These are phyloP conservation scores for Euphonia xanthogaster DNA, from an alignment of 2,797 vertebrate genomes.

Conservation along the genomic window DNA sequence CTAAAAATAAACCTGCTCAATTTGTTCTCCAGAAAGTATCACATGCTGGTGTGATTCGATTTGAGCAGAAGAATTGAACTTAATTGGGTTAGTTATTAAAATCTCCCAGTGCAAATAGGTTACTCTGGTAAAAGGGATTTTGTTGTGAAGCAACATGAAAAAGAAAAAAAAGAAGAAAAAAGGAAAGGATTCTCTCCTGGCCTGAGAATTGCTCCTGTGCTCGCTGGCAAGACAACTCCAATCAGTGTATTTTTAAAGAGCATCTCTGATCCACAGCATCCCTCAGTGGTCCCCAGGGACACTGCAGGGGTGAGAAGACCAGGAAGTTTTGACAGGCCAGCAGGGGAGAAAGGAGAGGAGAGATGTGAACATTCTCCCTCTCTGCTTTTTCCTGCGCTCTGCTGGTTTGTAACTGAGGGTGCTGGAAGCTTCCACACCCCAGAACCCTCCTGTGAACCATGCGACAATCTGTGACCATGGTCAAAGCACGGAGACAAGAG, in stretches of 20 bases:
- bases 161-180: background rate
- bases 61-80: conserved; percentile 37
- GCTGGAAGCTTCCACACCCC: background rate
- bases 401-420: background rate
- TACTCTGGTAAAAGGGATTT: conserved; percentile 29
- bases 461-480: rapidly evolving
- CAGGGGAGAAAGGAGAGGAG: background rate
- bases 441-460: background rate
- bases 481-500: background rate
- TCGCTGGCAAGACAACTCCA: background rate
- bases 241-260: background rate
- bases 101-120: conserved; percentile 43
- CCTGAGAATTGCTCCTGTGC: background rate
- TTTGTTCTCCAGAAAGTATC: conserved; percentile 30
- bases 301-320: background rate
- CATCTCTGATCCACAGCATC: conserved; percentile 35
- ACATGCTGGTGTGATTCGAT: background rate
- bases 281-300: conserved; percentile 32
- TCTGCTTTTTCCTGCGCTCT: background rate
- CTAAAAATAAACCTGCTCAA: conserved; percentile 9
- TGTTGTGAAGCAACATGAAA: conserved; percentile 30
- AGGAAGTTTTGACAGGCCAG: background rate
- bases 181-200: background rate
- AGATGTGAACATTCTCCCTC: background rate
- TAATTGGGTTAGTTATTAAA: conserved; percentile 65